Conservation (phyloP, 2,888 invertebrate genomes). For the Scaptodrosophila latifasciaeformis region DNA sequence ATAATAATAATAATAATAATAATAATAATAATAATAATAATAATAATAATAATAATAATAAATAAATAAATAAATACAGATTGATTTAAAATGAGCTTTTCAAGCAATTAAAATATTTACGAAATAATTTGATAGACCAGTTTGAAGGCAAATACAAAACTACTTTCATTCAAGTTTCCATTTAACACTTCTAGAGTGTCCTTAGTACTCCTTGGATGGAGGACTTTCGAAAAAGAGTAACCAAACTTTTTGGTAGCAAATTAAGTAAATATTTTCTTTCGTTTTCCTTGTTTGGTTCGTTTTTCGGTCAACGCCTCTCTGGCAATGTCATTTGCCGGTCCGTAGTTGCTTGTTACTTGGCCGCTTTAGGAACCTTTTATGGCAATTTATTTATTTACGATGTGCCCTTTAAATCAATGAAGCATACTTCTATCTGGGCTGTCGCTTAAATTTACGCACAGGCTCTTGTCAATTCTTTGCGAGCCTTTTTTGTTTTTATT, state of each 20-base stretch:
- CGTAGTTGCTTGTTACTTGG: constrained; percentile 10
- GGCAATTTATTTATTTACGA: constrained; percentile 63
- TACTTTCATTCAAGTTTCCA: too few species aligned
- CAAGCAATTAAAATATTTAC: too few species aligned
- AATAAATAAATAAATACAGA: too few species aligned
- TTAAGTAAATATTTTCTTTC: constrained; percentile 2
- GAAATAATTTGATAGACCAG: too few species aligned
- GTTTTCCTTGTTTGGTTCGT: constrained; percentile 49
- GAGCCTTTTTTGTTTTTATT: constrained; percentile 13
- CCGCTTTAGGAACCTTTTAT: constrained; percentile 40
- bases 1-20: too few species aligned
- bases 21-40: too few species aligned
- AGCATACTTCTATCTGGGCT: constrained; percentile 48
- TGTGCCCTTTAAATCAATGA: constrained; percentile 63
- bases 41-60: too few species aligned
- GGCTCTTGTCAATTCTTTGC: constrained; percentile 9
- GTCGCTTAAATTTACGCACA: constrained; percentile 61
- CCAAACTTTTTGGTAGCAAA: constrained; percentile 4
- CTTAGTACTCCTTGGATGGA: too few species aligned
- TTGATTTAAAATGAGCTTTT: too few species aligned
- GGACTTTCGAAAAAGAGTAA: too few species aligned
- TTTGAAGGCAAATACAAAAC: too few species aligned
- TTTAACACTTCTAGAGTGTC: too few species aligned
- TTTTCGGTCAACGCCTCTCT: constrained; percentile 42
- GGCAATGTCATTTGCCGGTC: constrained; percentile 27